phyloP scores from a whole-genome alignment of 2,113 vertebrate species.

The Eurypyga helias region DNA sequence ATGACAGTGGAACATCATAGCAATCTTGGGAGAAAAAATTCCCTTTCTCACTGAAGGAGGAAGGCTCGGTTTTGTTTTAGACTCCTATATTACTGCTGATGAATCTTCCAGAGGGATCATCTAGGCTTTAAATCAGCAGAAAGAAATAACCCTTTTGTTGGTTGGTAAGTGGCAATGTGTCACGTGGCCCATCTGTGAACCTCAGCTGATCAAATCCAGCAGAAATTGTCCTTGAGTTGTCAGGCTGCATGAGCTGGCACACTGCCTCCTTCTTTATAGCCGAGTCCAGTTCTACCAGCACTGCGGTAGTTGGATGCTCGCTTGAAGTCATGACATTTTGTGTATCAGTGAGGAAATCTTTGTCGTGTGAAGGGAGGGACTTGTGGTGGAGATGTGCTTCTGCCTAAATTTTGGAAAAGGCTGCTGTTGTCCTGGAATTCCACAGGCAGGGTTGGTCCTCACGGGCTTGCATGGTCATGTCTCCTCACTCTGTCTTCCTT shows the following conservation, averaged over 20 bases:
- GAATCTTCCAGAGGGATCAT: neutral
- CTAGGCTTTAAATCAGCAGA: neutral
- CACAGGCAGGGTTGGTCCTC: neutral
- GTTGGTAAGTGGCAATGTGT: neutral
- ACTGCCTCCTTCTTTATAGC: neutral
- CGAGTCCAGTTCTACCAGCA: neutral
- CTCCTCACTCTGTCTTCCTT: neutral
- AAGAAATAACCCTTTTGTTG: neutral
- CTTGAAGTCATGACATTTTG: neutral
- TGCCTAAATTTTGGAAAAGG: neutral
- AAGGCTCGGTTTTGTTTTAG: neutral
- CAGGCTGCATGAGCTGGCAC: constrained; percentile 8
- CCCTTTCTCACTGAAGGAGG: neutral
- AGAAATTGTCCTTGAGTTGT: constrained; percentile 41
- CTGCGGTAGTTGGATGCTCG: neutral
- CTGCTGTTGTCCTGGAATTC: neutral
- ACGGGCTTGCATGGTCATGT: neutral
- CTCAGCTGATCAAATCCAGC: constrained; percentile 14
- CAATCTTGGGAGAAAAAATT: neutral
- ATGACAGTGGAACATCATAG: neutral
- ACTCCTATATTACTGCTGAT: neutral
- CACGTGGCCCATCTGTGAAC: neutral
- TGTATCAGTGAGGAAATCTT: neutral
- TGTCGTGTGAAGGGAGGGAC: neutral
- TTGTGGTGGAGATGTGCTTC: neutral